Conservation (phyloP, 2,113 vertebrate genomes). For the western clawed frog (Xenopus tropicalis) region DNA sequence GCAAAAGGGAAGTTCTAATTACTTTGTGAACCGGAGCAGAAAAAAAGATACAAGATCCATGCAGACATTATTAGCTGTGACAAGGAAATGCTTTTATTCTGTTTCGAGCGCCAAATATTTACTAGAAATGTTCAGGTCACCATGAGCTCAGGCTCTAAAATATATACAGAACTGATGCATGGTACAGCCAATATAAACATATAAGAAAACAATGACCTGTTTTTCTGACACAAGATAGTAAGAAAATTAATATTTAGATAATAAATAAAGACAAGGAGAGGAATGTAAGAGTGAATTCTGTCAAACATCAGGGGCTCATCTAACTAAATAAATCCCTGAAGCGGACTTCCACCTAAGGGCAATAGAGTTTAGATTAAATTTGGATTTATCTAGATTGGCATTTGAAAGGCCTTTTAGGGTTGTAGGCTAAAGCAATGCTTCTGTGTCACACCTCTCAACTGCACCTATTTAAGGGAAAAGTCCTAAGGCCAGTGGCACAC, state of each 20-base stretch:
- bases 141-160: background rate
- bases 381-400: too few species aligned
- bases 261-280: constrained; percentile 9
- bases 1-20: constrained; percentile 76
- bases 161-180: background rate
- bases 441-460: too few species aligned
- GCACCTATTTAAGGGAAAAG: too few species aligned
- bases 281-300: constrained; percentile 1
- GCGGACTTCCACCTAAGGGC: too few species aligned
- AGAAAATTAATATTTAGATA: constrained; percentile 21
- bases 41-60: constrained; percentile 73
- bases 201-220: constrained; percentile 18
- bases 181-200: constrained; percentile 7
- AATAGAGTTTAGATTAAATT: too few species aligned
- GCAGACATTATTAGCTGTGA: constrained; percentile 73
- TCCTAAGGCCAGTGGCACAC: too few species aligned
- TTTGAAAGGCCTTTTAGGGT: too few species aligned
- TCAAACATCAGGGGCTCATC: background rate
- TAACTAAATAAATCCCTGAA: background rate
- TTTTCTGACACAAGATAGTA: background rate
- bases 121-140: constrained; percentile 20
- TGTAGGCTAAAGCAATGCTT: too few species aligned
- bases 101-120: constrained; percentile 47
- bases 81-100: constrained; percentile 66
- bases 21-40: constrained; percentile 75